Base-by-base conservation (phyloP, 2,888 invertebrate genomes). In the Augiades crinisus region DNA sequence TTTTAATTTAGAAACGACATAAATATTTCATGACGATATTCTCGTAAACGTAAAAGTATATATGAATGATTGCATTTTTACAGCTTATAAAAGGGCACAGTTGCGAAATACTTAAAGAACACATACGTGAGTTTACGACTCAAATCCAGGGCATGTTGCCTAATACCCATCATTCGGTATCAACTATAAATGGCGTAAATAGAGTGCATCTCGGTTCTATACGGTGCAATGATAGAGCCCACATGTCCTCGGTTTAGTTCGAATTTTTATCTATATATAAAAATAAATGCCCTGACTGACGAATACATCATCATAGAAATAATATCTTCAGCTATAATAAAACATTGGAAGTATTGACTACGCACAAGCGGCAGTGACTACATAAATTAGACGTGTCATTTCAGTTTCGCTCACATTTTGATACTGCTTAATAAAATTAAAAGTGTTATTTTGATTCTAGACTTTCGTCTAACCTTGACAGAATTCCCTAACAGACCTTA, bases 161-260 rank as follows among this genome's bases (percentile, higher is more conserved):
- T 34, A 49, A 49, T 41, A 41, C 22, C 36, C 21, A 16, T 14
- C 38, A 31, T 40, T 40, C 27, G 19, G 33, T 47, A 47, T 47
- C 47, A 22, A 34, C 34, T 47, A 47, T 47, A 31, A 40, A 22
- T 31, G n/a, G 27, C 24, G 13, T 34, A 16, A 34, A n/a, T 41
- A 24, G 14, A 34, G 8, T 49, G 40, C 19, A 49, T 8, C 33
- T 17, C 34, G 56, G 59, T 63, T 65, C 59, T 73, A 73, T 62
- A 67, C 63, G 72, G 75, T 68, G 63, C 63, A 68, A 60, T 64
- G 82, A 81, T 80, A 81, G 69, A 66, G 70, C 81, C 81, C 81
- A 61, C 80, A 82, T 81, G 68, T 60, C 65, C 66, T 71, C 60
- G 62, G 60, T 56, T 68, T 65, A n/a, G 63, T 64, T 67, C 65